Percentiles rank a stretch among this genome's conserved stretches.
Evolutionary conservation across 1,140 invertebrate species (phyloP).

Genomic region (Chironomus striatipennis): DNA sequence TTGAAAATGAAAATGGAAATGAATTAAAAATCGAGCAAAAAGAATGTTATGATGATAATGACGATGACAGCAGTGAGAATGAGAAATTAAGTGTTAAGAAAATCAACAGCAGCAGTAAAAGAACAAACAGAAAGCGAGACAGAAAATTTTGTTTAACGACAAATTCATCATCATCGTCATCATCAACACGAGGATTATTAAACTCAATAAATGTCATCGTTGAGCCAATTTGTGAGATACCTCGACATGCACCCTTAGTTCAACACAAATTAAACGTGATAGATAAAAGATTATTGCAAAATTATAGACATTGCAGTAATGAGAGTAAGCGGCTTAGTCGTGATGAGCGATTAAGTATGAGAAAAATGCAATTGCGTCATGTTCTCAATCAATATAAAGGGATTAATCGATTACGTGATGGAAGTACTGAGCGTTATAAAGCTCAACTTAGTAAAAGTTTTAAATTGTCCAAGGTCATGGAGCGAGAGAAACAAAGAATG

Average conservation of each 20-base stretch:
- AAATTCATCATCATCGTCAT: too few relatives aligned
- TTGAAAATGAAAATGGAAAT: background rate
- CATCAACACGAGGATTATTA: too few relatives aligned
- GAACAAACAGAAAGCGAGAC: background rate
- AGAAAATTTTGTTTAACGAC: background rate
- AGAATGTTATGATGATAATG: too few relatives aligned
- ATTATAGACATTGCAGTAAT: background rate
- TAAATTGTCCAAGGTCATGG: background rate
- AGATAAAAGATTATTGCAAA: slow-evolving; percentile 9
- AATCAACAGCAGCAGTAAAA: background rate
- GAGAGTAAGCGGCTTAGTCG: background rate
- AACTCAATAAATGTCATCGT: background rate
- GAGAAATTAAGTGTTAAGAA: background rate
- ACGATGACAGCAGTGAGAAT: background rate
- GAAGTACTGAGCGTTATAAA: background rate
- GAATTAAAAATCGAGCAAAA: background rate
- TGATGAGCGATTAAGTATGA: background rate
- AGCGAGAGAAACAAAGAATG: background rate
- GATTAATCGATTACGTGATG: background rate
- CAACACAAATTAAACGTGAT: background rate
- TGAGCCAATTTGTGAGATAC: background rate
- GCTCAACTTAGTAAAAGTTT: background rate
- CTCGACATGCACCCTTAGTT: background rate
- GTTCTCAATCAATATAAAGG: background rate
- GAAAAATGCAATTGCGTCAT: background rate